These are phyloP conservation scores for Morinoia aosen DNA, from an alignment of 2,888 invertebrate genomes.

Conservation along the genomic window DNA sequence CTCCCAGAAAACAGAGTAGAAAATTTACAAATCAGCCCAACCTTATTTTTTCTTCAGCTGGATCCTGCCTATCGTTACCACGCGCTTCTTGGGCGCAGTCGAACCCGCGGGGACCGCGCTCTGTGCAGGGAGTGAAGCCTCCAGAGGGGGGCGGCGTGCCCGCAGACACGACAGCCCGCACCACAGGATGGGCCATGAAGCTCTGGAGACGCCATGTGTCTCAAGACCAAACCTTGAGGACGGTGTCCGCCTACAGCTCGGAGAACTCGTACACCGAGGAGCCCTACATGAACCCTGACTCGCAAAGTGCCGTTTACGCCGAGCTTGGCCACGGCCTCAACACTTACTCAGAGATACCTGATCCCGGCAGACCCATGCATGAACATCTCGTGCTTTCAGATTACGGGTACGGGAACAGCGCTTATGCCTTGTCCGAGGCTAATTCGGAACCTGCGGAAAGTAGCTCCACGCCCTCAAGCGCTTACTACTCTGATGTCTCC, in stretches of 20 bases:
- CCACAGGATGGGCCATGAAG: slow-evolving; percentile 64
- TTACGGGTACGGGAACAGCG: slow-evolving; percentile 66
- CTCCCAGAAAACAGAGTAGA: neutral
- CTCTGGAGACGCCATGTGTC: slow-evolving; percentile 66
- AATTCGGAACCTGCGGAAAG: slow-evolving; percentile 61
- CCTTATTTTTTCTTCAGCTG: neutral
- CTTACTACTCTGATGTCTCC: slow-evolving; percentile 68
- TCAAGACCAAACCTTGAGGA: slow-evolving; percentile 66
- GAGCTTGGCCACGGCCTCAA: slow-evolving; percentile 62
- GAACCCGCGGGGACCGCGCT: neutral
- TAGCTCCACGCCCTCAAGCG: slow-evolving; percentile 67
- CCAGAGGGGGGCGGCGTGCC: slow-evolving; percentile 44
- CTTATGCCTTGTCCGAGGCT: slow-evolving; percentile 66
- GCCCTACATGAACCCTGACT: slow-evolving; percentile 67
- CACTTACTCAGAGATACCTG: slow-evolving; percentile 68
- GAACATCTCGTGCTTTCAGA: slow-evolving; percentile 16
- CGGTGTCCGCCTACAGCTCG: slow-evolving; percentile 65
- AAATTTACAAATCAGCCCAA: neutral
- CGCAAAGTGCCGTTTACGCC: slow-evolving; percentile 67
- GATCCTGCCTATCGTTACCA: slow-evolving; percentile 12
- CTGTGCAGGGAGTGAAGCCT: slow-evolving; percentile 17
- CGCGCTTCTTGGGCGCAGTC: neutral
- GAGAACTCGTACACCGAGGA: slow-evolving; percentile 68
- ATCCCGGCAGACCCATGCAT: slow-evolving; percentile 57
- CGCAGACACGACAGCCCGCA: slow-evolving; percentile 50